A percentile compares a stretch with the other conserved stretches of the same genome.
These are phyloP conservation scores for Ichneumon xanthorius DNA, from an alignment of 2,888 invertebrate species.

Conservation along the genomic window DNA sequence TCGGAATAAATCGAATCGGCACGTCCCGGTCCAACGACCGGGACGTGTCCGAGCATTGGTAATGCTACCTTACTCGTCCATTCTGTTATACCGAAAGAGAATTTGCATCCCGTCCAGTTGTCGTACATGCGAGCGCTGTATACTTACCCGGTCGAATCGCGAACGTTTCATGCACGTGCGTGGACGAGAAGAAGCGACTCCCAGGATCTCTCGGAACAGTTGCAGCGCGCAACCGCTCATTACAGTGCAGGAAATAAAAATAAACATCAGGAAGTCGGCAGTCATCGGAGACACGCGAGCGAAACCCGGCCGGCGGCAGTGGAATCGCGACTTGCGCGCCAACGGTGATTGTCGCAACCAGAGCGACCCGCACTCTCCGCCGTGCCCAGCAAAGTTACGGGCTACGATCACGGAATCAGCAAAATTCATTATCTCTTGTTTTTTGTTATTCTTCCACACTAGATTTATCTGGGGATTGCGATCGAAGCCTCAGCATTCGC, in stretches of 20 bases:
- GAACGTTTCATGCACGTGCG: conserved; percentile 21
- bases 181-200: not conserved
- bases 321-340: not conserved
- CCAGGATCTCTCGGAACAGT: no score
- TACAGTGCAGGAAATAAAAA: not conserved
- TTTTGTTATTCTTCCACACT: not conserved
- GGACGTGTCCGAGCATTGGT: no score
- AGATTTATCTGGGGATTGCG: not conserved
- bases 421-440: not conserved
- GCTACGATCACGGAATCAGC: not conserved
- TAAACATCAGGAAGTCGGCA: conserved; percentile 43
- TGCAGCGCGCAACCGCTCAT: not conserved
- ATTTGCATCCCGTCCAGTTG: not conserved
- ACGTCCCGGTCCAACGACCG: no score
- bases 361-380: no score
- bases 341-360: not conserved
- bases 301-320: conserved; percentile 13
- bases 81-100: not conserved
- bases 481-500: not conserved
- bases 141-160: conserved; percentile 21
- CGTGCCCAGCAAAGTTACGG: no score
- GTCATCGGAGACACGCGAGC: conserved; percentile 48
- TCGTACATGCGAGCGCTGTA: not conserved
- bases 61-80: not conserved
- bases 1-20: no score